Evolutionary conservation across 1,140 invertebrate species (phyloP), one percentile per base, ranked within the genome.

Genomic region (Microplitis demolitor): DNA sequence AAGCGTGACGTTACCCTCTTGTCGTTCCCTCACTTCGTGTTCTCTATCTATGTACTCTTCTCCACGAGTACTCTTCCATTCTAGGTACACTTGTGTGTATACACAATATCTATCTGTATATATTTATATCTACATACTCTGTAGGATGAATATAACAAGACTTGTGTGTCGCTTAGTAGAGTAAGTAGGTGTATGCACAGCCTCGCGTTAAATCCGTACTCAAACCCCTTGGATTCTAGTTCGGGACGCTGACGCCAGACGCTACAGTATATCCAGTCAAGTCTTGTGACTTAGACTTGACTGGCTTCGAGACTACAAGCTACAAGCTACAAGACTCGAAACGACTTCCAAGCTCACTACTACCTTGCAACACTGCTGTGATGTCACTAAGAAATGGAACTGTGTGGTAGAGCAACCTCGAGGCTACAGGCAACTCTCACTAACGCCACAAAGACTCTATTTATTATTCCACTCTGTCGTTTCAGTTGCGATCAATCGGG

Each of bases 1-100:
- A 62, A 70, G 35, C 68, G 58, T 70, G 68, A 70, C 68, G 68
- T 60, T 50, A 35, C 16, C 39, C 11, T 51, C 50, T 68, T 68
- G 53, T 14, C 37, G 39, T n/a, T 62, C 58, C 58, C 68, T 60
- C 16, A 58, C 16, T 45, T 60, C 37, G 35, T 45, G 35, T 69
- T 69, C 51, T 58, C 68, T 50, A 33, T 56, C 53, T 56, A 56
- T 56, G 5, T 56, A 14, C 4, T 24, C 5, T 13, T 56, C 16
- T 56, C 13, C 16, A 5, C n/a, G 53, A 14, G n/a, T 24, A 56
- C 53, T 16, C 16, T 14, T 56, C 53, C 53, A 24, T 24, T 13
- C n/a, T 56, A 3, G 16, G n/a, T 56, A 56, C n/a, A 56, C n/a
- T 56, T 16, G 53, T 56, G n/a, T 56, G n/a, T 24, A n/a, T 24